A percentile compares a stretch with the other conserved stretches of the same genome.
Evolutionary conservation across 2,888 invertebrate genomes (phyloP).

Genomic region (Blastobasis adustella): DNA sequence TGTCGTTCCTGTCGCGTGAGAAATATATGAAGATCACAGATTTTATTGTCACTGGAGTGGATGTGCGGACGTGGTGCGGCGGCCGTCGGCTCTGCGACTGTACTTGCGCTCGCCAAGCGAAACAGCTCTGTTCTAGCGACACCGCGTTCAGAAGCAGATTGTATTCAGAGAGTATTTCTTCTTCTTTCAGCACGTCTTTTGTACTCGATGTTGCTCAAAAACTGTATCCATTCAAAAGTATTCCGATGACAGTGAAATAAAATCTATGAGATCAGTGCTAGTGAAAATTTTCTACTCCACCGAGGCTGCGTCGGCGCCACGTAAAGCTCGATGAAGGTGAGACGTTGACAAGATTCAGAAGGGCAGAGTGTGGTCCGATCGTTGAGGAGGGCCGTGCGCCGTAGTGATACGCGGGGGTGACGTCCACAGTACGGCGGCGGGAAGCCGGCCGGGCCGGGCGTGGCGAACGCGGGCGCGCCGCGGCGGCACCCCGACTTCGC

Average conservation of each 20-base stretch:
- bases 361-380: not conserved
- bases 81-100: constrained; percentile 6
- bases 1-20: not conserved
- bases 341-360: constrained; percentile 1
- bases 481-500: constrained; percentile 88
- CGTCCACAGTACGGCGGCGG: constrained; percentile 52
- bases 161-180: constrained; percentile 1
- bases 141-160: not conserved
- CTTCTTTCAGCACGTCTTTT: constrained; percentile 3
- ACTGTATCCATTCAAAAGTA: not conserved
- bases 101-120: not conserved
- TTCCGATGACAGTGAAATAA: not conserved
- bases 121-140: constrained; percentile 5
- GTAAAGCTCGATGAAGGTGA: not conserved
- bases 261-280: not conserved
- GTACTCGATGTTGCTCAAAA: not conserved
- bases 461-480: constrained; percentile 72
- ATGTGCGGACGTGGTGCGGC: not conserved
- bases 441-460: constrained; percentile 55
- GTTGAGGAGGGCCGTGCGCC: not conserved
- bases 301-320: not conserved
- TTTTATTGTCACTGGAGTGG: not conserved
- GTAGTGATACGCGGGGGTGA: constrained; percentile 6
- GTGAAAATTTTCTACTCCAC: not conserved
- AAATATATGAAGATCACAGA: not conserved